Evolutionary conservation across 1,140 invertebrate genomes (phyloP), one percentile per base, ranked within the genome.

Genomic region (Micrasema longulum): DNA sequence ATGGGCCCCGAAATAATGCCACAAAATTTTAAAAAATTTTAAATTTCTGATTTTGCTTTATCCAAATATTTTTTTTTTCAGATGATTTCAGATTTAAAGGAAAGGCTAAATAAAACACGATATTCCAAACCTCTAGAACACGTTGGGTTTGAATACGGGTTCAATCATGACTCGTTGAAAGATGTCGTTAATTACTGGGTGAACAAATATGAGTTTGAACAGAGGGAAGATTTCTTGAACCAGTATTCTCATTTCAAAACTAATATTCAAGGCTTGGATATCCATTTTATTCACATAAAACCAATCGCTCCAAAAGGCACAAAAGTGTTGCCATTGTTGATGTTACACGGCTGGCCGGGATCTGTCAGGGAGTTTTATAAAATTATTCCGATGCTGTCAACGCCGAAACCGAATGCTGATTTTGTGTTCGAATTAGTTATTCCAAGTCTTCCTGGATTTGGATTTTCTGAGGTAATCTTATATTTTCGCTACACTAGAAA

Each of bases 311-410:
- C 79, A 14, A 77, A 77, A 45, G 84, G 85, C 48, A 66, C 89
- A 0, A 87, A 85, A 79, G 84, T 93, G 1, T 48, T 90, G 9
- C 91, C 92, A 1, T 50, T 94, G n/a, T 74, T 96, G 0, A 31
- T 96, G 0, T 73, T 93, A 0, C 94, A 96, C 76, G 94, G 94
- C 7, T 97, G 93, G 94, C 94, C 94, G 2, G 92, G 93, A 41
- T 92, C 91, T 0, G 82, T 95, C 2, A 86, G 89, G 36, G 93
- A 96, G 78, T 95, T 95, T 79, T 91, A 91, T 68, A 89, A 92
- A 78, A 83, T 93, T 3, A 89, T 95, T 69, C 93, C 93, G 0
- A 41, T 92, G 18, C 76, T 96, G 10, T 92, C 88, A 0, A 88
- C 83, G 7, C 84, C 86, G 0, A 81, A 83, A 68, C 71, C 81